Conservation (phyloP, 2,888 invertebrate genomes). For the Antitype chi region DNA sequence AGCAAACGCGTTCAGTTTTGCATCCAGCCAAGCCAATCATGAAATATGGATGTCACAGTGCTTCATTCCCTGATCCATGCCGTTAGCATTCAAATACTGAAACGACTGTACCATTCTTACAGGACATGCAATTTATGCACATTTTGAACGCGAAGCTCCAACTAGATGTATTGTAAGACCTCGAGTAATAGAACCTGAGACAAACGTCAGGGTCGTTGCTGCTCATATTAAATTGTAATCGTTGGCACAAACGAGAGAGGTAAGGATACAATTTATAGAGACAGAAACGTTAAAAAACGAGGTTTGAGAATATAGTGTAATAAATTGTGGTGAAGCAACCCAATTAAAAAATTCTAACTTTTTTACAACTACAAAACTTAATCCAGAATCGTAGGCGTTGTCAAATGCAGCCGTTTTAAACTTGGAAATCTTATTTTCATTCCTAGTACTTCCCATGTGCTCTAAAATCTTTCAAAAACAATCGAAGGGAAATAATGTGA, state of each 20-base stretch:
- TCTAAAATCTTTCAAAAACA: not conserved
- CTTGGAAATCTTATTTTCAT: not conserved
- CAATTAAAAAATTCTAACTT: not conserved
- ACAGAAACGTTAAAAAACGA: not conserved
- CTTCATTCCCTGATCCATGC: slow-evolving; percentile 14
- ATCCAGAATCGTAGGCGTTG: not conserved
- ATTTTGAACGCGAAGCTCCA: slow-evolving; percentile 7
- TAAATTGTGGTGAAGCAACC: no score
- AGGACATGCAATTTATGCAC: slow-evolving; percentile 39
- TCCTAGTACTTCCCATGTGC: not conserved
- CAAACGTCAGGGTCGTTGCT: not conserved
- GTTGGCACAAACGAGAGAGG: not conserved
- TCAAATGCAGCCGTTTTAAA: not conserved
- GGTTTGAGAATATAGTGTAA: not conserved
- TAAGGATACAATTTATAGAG: not conserved
- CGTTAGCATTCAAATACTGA: slow-evolving; percentile 15
- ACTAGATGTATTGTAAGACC: slow-evolving; percentile 11
- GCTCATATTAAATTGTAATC: slow-evolving; percentile 16
- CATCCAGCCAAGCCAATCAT: slow-evolving; percentile 13
- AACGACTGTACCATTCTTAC: slow-evolving; percentile 4
- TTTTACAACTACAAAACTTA: not conserved
- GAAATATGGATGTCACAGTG: slow-evolving; percentile 42
- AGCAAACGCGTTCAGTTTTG: slow-evolving; percentile 29
- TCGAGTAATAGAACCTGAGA: not conserved
- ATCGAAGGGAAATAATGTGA: not conserved